Percentiles rank a stretch among this genome's conserved stretches.
Evolutionary conservation across 1,140 invertebrate species (phyloP).

Genomic region (Drosophila hydei): DNA sequence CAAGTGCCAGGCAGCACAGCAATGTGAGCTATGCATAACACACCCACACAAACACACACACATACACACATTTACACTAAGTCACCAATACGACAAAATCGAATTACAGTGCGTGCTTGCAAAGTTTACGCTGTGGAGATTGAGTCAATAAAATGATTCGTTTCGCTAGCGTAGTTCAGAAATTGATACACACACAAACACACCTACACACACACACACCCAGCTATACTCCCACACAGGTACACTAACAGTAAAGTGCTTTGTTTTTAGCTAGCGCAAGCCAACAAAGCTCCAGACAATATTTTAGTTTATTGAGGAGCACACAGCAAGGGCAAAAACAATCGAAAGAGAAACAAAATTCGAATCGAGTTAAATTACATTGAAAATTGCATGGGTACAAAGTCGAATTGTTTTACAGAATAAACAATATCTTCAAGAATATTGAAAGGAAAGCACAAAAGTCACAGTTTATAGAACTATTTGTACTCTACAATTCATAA

Average conservation of each 20-base stretch:
- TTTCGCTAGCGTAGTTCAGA: slow-evolving; percentile 50
- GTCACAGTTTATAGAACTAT: not conserved
- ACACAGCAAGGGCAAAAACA: slow-evolving; percentile 17
- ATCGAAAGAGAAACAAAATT: slow-evolving; percentile 43
- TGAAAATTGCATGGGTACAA: slow-evolving; percentile 65
- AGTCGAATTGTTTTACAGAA: slow-evolving; percentile 56
- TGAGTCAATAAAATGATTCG: slow-evolving; percentile 77
- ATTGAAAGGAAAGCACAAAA: slow-evolving; percentile 9
- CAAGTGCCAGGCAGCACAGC: slow-evolving; percentile 49
- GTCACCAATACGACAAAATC: slow-evolving; percentile 54
- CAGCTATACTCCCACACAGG: slow-evolving; percentile 7
- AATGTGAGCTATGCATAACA: slow-evolving; percentile 60
- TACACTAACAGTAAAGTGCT: slow-evolving; percentile 1
- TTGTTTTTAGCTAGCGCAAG: slow-evolving; percentile 18
- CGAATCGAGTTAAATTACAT: slow-evolving; percentile 73
- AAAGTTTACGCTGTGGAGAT: slow-evolving; percentile 73
- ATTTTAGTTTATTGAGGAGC: slow-evolving; percentile 42
- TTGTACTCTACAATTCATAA: slow-evolving; percentile 5
- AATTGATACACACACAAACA: slow-evolving; percentile 65
- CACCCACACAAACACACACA: slow-evolving; percentile 23
- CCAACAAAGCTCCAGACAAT: slow-evolving; percentile 34
- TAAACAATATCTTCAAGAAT: slow-evolving; percentile 46
- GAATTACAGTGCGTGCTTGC: slow-evolving; percentile 61
- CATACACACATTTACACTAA: slow-evolving; percentile 21
- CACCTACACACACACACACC: slow-evolving; percentile 12